Percentiles rank a stretch among this genome's conserved stretches.
These are phyloP conservation scores for Eupsilia transversa DNA, from an alignment of 2,888 invertebrate genomes.

Conservation along the genomic window DNA sequence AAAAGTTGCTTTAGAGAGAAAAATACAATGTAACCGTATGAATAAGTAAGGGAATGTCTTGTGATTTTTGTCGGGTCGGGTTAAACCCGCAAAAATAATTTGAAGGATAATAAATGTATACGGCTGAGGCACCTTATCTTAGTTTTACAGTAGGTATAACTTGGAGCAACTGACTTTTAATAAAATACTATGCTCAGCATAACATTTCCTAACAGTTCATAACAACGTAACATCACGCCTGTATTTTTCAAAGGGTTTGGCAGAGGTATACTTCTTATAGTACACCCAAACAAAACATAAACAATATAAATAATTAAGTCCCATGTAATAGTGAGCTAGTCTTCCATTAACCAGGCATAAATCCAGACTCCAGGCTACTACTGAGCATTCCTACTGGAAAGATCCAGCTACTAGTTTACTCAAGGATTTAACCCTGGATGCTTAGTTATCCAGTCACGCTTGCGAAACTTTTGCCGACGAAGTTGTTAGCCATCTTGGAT, in stretches of 20 bases:
- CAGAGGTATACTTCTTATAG: neutral
- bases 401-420: no score
- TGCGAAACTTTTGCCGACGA: no score
- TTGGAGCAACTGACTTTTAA: neutral
- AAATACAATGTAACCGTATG: constrained; percentile 27
- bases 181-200: neutral
- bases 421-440: no score
- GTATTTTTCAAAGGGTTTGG: no score
- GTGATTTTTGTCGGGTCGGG: constrained; percentile 1
- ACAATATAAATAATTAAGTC: no score
- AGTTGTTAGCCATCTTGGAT: no score
- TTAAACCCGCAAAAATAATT: constrained; percentile 28
- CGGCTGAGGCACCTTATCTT: neutral
- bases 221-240: neutral
- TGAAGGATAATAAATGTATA: constrained; percentile 14
- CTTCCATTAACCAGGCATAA: neutral
- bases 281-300: neutral
- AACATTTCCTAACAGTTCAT: no score
- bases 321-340: neutral
- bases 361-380: neutral
- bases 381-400: neutral
- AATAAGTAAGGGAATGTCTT: constrained; percentile 15
- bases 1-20: neutral
- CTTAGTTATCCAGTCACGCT: no score
- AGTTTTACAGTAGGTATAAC: constrained; percentile 11